A percentile compares a stretch with the other conserved stretches of the same genome.
phyloP scores from a whole-genome alignment of 2,113 vertebrate genomes.

The Xenopus borealis region DNA sequence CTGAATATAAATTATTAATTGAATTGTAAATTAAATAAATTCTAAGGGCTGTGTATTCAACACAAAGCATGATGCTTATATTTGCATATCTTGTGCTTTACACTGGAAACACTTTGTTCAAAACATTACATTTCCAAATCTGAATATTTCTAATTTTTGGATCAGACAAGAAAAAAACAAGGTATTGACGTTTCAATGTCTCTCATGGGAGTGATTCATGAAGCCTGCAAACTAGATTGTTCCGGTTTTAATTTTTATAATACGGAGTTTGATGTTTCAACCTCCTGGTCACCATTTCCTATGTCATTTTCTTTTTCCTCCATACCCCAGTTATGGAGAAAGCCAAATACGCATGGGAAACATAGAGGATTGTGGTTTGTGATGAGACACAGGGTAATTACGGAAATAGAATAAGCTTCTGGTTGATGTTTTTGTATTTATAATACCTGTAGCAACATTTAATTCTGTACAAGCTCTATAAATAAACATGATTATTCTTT shows the following conservation, averaged over 20 bases:
- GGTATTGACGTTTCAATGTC: constrained; percentile 13
- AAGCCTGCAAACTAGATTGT: constrained; percentile 29
- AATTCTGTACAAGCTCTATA: no score
- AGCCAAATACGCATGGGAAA: no score
- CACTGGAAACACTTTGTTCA: constrained; percentile 13
- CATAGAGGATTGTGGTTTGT: no score
- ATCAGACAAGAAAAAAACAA: constrained; percentile 5
- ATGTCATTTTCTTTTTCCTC: constrained; percentile 28
- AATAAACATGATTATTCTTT: no score
- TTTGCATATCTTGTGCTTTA: constrained; percentile 17
- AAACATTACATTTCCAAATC: constrained; percentile 14
- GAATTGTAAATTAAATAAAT: not conserved
- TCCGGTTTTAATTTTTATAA: constrained; percentile 26
- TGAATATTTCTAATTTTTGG: not conserved
- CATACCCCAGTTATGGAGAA: no score
- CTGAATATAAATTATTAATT: no score
- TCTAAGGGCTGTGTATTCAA: no score
- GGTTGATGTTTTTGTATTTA: no score
- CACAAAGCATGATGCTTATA: not conserved
- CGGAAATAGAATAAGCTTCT: no score
- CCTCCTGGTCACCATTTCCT: constrained; percentile 22
- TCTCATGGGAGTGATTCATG: constrained; percentile 23
- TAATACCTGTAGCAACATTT: no score
- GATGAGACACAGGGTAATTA: no score
- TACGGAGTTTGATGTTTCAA: constrained; percentile 27